A percentile compares a stretch with the other conserved stretches of the same genome.
phyloP scores from a whole-genome alignment of 1,140 invertebrate genomes.

The Leptinotarsa defecta region DNA sequence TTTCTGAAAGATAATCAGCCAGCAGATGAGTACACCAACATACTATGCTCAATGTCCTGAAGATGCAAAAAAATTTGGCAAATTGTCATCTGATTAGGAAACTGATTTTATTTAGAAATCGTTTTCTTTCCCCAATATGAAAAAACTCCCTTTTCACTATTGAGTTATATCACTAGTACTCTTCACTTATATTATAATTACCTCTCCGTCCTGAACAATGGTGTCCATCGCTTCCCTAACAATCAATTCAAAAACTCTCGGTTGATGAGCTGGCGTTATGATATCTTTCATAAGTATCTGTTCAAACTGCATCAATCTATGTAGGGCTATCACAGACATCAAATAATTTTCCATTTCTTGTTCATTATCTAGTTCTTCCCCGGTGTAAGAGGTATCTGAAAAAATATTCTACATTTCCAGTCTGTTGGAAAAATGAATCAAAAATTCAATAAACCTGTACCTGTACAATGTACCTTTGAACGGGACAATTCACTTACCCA shows the following conservation, averaged over 20 bases:
- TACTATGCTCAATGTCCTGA: no score
- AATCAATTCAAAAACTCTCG: conserved; percentile 83
- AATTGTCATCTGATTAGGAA: no score
- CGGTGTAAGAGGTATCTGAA: conserved; percentile 55
- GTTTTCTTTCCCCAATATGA: no score
- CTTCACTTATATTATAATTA: conserved; percentile 49
- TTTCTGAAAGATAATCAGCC: no score
- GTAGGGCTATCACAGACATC: conserved; percentile 82
- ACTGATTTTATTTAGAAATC: no score
- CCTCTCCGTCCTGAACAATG: conserved; percentile 84
- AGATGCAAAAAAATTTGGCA: no score
- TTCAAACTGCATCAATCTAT: conserved; percentile 88
- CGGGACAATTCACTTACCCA: conserved; percentile 38
- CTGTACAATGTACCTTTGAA: no score
- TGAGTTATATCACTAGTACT: no score
- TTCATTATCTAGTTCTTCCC: conserved; percentile 73
- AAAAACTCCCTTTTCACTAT: no score
- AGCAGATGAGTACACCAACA: no score
- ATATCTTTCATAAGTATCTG: conserved; percentile 81
- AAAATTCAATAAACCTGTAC: no score
- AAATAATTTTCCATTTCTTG: conserved; percentile 88
- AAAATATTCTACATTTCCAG: conserved; percentile 22
- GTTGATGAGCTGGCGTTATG: conserved; percentile 78
- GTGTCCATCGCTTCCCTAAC: conserved; percentile 83
- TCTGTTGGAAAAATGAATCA: neutral